Evolutionary conservation across 2,797 vertebrate genomes (phyloP), one percentile per base, ranked within the genome.

Genomic region (Pterois miles): DNA sequence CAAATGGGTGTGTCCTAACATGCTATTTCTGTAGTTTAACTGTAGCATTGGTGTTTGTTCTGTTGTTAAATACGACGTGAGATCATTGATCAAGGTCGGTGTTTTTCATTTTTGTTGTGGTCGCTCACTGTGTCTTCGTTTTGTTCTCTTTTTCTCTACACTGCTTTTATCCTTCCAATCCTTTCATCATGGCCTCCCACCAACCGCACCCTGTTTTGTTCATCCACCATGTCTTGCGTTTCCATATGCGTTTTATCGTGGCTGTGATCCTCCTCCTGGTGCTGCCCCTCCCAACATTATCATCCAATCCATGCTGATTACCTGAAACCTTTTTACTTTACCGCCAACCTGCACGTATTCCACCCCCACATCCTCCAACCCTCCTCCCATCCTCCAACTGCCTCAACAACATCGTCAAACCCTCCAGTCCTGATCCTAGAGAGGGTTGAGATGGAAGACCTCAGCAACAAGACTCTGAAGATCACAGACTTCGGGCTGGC

Each of bases 401-500:
- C n/a, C n/a, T n/a, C n/a, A n/a, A n/a, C 43, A 3, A 76, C 72
- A n/a, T 22, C 8, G 6, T 71, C 48, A 2, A 62, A 87, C 65
- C 0, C 89, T 87, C 74, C 86, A 99, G 97, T 99, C 94, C 85
- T 99, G 81, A 97, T 99, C 92, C 95, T 98, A 16, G 97, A 99
- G 94, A 95, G 96, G 85, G 96, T 99, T 46, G 97, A 98, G 93
- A 97, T 97, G 84, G 96, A 97, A 77, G 97, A 98, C 93, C 94
- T 99, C 88, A 96, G 94, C 95, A 97, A 97, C 95, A 99, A 99
- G 95, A 97, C 96, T 20, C 86, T 99, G 94, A 99, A 99, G 96
- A 98, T 99, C 94, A 99, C 98, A n/a, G 98, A 99, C 93, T 99
- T 99, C 53, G 98, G 98, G 74, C 93, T 99, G 94, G 98, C 98